Evolutionary conservation across 1,140 invertebrate genomes (phyloP).

Genomic region (Conus betulinus): DNA sequence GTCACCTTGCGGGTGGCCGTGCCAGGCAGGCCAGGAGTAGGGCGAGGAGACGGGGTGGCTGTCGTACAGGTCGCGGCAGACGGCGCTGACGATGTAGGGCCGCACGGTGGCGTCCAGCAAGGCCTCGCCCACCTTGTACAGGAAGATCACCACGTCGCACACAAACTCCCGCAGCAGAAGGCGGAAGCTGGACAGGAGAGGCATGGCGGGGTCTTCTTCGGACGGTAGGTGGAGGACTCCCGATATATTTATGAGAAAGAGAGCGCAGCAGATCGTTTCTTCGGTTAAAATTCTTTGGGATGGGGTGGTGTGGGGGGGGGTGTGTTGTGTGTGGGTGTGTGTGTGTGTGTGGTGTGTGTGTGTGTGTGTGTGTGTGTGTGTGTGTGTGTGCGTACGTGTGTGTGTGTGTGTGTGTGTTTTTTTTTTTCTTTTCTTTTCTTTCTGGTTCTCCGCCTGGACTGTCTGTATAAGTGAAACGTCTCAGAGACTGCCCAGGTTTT

Average conservation of each 20-base stretch:
- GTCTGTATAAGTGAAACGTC: no score
- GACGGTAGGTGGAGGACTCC: not conserved
- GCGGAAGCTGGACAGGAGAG: not conserved
- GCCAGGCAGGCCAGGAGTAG: not conserved
- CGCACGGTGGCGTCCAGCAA: constrained; percentile 72
- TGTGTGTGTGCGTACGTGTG: no score
- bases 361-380: no score
- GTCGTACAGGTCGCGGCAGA: constrained; percentile 63
- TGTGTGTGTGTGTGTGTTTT: no score
- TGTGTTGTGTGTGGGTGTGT: no score
- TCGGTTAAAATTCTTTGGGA: not conserved
- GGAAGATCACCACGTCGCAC: constrained; percentile 71
- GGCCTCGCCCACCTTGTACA: constrained; percentile 73
- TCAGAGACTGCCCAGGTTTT: no score
- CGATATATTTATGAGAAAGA: no score
- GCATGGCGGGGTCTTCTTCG: not conserved
- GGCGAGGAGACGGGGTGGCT: not conserved
- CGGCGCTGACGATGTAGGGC: constrained; percentile 68
- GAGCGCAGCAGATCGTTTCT: no score
- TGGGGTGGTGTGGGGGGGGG: not conserved
- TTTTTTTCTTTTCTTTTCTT: no score
- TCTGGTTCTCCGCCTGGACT: no score
- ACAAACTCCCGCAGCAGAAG: constrained; percentile 38
- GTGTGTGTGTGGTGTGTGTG: not conserved
- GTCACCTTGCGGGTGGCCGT: not conserved